phyloP scores from a whole-genome alignment of 1,140 invertebrate species.

The Pseudomyrmex concolor region DNA sequence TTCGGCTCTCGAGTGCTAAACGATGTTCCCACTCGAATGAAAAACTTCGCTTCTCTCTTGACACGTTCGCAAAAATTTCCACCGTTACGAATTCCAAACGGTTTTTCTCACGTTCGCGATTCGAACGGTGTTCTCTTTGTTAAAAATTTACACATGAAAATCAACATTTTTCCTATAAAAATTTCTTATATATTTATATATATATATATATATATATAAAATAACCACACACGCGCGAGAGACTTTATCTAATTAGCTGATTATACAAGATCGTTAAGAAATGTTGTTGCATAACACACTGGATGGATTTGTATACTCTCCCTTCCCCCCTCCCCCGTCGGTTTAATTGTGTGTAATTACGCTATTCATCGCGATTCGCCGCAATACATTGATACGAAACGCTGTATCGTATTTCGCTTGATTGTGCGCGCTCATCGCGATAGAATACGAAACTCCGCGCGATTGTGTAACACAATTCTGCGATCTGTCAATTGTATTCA shows the following conservation, averaged over 20 bases:
- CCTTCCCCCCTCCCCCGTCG: too few relatives aligned
- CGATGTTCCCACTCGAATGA: constrained; percentile 17
- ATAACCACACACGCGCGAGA: background rate
- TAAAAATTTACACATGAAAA: too few relatives aligned
- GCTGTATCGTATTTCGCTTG: constrained; percentile 27
- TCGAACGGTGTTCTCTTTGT: background rate
- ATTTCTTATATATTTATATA: too few relatives aligned
- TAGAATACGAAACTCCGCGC: background rate
- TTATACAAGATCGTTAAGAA: constrained; percentile 42
- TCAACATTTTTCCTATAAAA: too few relatives aligned
- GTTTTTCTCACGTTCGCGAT: constrained; percentile 19
- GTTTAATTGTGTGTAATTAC: constrained; percentile 41
- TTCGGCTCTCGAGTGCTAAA: constrained; percentile 21
- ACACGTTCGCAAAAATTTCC: constrained; percentile 11
- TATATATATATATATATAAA: background rate
- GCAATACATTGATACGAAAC: constrained; percentile 19
- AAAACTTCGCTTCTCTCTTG: constrained; percentile 23
- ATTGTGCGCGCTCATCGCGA: constrained; percentile 16
- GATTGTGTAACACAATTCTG: constrained; percentile 48
- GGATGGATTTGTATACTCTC: constrained; percentile 2
- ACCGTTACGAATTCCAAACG: constrained; percentile 29
- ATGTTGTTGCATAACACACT: constrained; percentile 20
- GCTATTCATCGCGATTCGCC: constrained; percentile 24
- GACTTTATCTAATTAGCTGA: background rate
- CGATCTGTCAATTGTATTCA: constrained; percentile 26